A percentile compares a stretch with the other conserved stretches of the same genome.
Conservation (phyloP, 2,888 invertebrate genomes). For the Allygus modestus region DNA sequence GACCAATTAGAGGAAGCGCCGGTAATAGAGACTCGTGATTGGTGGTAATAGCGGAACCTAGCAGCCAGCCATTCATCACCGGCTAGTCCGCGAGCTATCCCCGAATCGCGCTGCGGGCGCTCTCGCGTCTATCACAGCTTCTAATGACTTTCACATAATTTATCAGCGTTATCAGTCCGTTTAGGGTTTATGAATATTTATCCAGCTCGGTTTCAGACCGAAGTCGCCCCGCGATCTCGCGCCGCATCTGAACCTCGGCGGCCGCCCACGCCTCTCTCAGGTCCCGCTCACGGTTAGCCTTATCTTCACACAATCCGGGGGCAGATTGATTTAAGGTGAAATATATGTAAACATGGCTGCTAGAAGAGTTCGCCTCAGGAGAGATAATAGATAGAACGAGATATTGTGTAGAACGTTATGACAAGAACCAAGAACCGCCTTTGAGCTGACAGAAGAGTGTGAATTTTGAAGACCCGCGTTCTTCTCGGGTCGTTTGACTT, state of each 20-base stretch:
- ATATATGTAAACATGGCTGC: constrained; percentile 11
- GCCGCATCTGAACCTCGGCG: not conserved
- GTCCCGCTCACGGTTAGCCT: not conserved
- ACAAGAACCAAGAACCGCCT: constrained; percentile 3
- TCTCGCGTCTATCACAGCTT: constrained; percentile 30
- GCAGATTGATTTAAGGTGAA: constrained; percentile 23
- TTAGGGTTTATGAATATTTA: constrained; percentile 55
- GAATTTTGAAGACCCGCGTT: not conserved
- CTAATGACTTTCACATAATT: constrained; percentile 57
- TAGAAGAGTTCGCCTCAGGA: constrained; percentile 19
- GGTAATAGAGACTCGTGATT: constrained; percentile 25
- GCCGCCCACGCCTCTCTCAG: constrained; percentile 6
- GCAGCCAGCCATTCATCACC: constrained; percentile 31
- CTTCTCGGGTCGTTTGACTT: not conserved
- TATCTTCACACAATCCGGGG: constrained; percentile 47
- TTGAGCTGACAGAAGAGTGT: not conserved
- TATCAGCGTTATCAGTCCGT: constrained; percentile 52
- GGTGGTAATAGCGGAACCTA: constrained; percentile 38
- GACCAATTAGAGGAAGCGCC: constrained; percentile 47
- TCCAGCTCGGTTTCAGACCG: constrained; percentile 19
- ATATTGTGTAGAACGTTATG: not conserved
- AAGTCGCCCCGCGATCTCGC: not conserved
- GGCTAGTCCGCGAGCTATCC: constrained; percentile 55
- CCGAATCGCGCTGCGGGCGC: constrained; percentile 35
- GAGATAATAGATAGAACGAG: constrained; percentile 16